phyloP scores from a whole-genome alignment of 2,797 vertebrate species.

The Coregonus ussuriensis region DNA sequence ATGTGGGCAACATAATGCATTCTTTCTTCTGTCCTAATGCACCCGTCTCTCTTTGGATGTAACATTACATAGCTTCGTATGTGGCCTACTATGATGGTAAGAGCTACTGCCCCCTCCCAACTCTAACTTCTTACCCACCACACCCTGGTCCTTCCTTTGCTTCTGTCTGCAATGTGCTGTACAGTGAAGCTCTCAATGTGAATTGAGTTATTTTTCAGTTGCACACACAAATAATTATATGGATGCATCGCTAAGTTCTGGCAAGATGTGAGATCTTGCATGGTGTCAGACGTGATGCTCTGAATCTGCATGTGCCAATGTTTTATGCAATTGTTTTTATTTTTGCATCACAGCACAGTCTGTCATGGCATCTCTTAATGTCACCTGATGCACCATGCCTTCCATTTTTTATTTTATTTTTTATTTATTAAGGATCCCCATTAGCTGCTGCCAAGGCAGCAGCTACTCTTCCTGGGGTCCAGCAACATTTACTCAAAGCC shows the following conservation, averaged over 20 bases:
- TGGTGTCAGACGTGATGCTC: not conserved
- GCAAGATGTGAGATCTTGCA: not conserved
- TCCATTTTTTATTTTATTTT: not conserved
- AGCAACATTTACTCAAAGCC: too few relatives aligned
- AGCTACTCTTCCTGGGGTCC: too few relatives aligned
- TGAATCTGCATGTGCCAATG: not conserved
- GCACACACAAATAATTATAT: not conserved
- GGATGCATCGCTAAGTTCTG: not conserved
- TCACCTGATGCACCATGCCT: not conserved
- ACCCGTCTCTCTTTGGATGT: slow-evolving; percentile 65
- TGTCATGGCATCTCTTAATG: not conserved
- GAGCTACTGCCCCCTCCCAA: slow-evolving; percentile 20
- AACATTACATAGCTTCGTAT: slow-evolving; percentile 75
- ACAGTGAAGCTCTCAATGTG: not conserved
- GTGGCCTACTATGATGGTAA: slow-evolving; percentile 87
- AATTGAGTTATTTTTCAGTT: not conserved
- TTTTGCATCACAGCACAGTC: not conserved
- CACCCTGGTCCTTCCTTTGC: not conserved
- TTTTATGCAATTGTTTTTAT: not conserved
- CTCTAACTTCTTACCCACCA: not conserved
- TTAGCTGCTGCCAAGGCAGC: too few relatives aligned
- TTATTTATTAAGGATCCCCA: too few relatives aligned
- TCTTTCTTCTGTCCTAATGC: slow-evolving; percentile 67
- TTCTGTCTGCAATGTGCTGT: slow-evolving; percentile 4
- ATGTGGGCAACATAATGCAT: not conserved